Conservation (phyloP, 1,140 invertebrate genomes). For the Stegodyphus mimosarum region DNA sequence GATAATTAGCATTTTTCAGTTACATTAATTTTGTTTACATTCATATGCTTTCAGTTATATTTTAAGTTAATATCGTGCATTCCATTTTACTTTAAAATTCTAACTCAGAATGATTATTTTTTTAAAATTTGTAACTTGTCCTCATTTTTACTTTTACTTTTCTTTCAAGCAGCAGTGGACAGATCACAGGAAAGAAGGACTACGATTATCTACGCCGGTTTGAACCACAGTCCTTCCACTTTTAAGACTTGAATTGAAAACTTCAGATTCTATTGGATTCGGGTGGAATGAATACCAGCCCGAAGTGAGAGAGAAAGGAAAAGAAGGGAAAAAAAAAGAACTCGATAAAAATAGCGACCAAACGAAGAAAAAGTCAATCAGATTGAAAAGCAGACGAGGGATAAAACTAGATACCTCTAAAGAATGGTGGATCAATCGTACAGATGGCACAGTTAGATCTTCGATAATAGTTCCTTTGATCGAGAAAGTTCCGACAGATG, state of each 20-base stretch:
- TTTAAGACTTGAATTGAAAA: no score
- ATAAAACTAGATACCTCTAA: no score
- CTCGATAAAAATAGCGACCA: no score
- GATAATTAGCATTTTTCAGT: not conserved
- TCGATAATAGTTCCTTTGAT: not conserved
- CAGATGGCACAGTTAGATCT: no score
- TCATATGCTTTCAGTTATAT: not conserved
- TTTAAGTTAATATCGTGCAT: not conserved
- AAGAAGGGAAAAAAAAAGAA: no score
- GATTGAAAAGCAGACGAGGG: no score
- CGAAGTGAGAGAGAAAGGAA: no score
- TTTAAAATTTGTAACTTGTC: not conserved
- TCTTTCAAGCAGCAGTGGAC: constrained; percentile 27
- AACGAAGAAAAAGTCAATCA: no score
- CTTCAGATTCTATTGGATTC: no score
- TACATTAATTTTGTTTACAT: not conserved
- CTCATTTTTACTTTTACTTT: constrained; percentile 4
- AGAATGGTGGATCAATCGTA: no score
- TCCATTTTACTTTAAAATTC: not conserved
- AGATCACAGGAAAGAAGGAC: constrained; percentile 48
- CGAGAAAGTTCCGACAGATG: constrained; percentile 25
- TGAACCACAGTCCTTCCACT: not conserved
- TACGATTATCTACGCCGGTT: constrained; percentile 49
- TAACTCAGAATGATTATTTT: not conserved
- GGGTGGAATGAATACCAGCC: no score